Percentiles rank a stretch among this genome's conserved stretches.
Evolutionary conservation across 2,888 invertebrate species (phyloP).

Genomic region (Meliscaeva auricollis): DNA sequence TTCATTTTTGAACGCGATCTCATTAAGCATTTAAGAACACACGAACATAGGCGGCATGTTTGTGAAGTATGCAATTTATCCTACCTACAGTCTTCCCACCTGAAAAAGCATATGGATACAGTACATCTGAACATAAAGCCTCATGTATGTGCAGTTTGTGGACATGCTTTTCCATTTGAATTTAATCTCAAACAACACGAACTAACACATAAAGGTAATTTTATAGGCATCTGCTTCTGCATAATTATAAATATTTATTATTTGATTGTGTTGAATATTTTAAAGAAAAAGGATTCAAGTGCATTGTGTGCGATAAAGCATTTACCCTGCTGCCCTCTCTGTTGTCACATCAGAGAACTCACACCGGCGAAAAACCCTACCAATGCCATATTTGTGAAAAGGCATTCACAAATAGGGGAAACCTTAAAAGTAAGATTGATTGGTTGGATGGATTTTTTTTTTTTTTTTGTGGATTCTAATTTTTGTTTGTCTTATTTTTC

Average conservation of each 20-base stretch:
- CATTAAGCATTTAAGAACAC: constrained; percentile 65
- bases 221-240: not conserved
- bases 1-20: constrained; percentile 71
- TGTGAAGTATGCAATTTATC: constrained; percentile 62
- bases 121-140: constrained; percentile 63
- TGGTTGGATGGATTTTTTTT: no score
- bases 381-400: constrained; percentile 67
- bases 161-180: constrained; percentile 69
- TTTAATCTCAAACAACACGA: constrained; percentile 69
- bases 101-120: constrained; percentile 68
- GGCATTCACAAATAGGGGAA: constrained; percentile 61
- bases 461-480: not conserved
- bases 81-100: constrained; percentile 67
- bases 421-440: constrained; percentile 65
- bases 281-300: constrained; percentile 69
- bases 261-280: not conserved
- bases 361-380: constrained; percentile 67
- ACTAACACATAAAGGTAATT: constrained; percentile 62
- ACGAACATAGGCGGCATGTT: constrained; percentile 64
- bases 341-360: constrained; percentile 66
- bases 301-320: constrained; percentile 64
- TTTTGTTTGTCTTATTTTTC: not conserved
- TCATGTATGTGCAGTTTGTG: constrained; percentile 56
- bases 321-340: constrained; percentile 63
- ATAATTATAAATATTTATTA: not conserved